Base-by-base conservation (phyloP, 1,140 invertebrate species). In the Elysia chlorotica region DNA sequence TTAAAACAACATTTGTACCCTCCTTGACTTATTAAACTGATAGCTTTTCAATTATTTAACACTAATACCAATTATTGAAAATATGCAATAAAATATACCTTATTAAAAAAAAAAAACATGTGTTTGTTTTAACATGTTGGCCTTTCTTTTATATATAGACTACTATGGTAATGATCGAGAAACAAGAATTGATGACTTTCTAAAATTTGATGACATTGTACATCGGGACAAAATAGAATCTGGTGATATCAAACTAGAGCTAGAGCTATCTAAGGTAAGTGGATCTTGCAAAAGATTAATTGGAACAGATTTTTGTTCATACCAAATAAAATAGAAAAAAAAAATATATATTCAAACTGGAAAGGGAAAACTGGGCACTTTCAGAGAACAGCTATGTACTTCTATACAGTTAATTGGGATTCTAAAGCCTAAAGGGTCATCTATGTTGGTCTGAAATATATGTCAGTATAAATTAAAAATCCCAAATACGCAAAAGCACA, bases 161-260 rank as follows among this genome's bases (percentile, higher is more conserved):
- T 68, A 33, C 56, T 68, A 68, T 68, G 65, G 48, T 14, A 23
- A 48, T 21, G 48, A 68, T 56, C 35, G 33, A 28, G 2, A 35
- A n/a, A n/a, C n/a, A n/a, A n/a, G n/a, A 41, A 14, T 68, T 54
- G 65, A 68, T 17, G 48, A 68, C 17, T 68, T 68, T 30, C 48
- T 68, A 5, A 53, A 68, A 17, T 68, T 68, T 68, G 65, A 68
- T 68, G 65, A 68, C 30, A 31, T 53, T 53, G 37, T 68, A 14
- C 28, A 54, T 0, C 6, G 30, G 14, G 35, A 19, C 4, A 38
- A 35, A 31, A 35, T 2, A 6, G 30, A 2, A 33, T 68, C 2
- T 30, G 37, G 28, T 23, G 48, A 54, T 19, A 41, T 19, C n/a
- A 19, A 33, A 2, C 0, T 54, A 4, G 65, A 68, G n/a, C 31